A percentile compares a stretch with the other conserved stretches of the same genome.
Conservation (phyloP, 2,113 vertebrate species). For the Galeopterus variegatus region DNA sequence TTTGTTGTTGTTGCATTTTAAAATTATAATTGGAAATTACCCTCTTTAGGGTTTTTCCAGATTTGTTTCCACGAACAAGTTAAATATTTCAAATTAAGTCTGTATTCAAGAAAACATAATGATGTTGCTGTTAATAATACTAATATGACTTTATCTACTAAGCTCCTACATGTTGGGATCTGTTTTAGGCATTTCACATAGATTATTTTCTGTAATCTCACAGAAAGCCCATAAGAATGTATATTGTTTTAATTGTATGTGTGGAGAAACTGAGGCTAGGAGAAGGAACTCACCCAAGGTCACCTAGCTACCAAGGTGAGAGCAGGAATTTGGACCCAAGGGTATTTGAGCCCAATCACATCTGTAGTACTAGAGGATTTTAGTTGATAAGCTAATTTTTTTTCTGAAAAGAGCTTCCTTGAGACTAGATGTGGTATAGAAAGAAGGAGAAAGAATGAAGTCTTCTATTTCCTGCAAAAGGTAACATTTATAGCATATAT, state of each 20-base stretch:
- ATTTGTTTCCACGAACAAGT: conserved; percentile 50
- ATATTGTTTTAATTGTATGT: neutral
- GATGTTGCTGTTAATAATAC: neutral
- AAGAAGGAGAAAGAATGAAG: neutral
- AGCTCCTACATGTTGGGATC: neutral
- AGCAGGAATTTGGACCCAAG: neutral
- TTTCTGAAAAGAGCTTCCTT: conserved; percentile 28
- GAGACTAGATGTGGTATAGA: neutral
- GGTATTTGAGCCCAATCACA: neutral
- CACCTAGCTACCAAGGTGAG: neutral
- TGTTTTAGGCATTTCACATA: neutral
- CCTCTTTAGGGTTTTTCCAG: neutral
- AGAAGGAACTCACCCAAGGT: neutral
- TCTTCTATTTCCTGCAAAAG: neutral
- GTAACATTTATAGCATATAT: neutral
- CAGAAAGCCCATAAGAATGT: neutral
- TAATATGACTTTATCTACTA: neutral
- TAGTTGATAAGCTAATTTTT: neutral
- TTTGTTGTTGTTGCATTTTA: neutral
- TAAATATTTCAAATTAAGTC: conserved; percentile 48
- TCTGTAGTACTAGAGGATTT: neutral
- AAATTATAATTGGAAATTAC: conserved; percentile 24
- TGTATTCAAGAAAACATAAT: neutral
- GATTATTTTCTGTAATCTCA: neutral
- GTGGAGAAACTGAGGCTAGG: neutral